phyloP scores from a whole-genome alignment of 2,113 vertebrate species.

The Dicaeum eximium region DNA sequence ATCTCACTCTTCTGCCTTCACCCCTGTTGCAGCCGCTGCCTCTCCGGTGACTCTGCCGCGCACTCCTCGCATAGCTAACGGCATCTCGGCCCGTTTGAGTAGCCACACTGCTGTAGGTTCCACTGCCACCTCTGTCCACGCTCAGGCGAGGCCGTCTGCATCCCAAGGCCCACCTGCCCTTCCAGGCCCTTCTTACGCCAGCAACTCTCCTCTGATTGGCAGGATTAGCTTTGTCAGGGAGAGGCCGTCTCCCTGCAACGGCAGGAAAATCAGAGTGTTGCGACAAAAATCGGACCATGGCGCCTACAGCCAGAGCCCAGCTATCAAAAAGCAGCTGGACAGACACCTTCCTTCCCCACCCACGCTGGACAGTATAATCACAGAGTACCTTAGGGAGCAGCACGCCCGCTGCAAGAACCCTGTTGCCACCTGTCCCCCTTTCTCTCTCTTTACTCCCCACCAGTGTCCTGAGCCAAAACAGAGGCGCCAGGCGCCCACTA shows the following conservation, averaged over 20 bases:
- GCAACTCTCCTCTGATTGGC: conserved; percentile 86
- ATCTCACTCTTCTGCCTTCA: conserved; percentile 83
- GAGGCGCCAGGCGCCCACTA: conserved; percentile 93
- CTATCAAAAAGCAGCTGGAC: conserved; percentile 98
- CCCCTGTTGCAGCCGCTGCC: conserved; percentile 78
- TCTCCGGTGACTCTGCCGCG: conserved; percentile 85
- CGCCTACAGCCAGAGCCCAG: conserved; percentile 96
- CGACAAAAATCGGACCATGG: conserved; percentile 98
- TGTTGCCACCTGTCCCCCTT: conserved; percentile 97
- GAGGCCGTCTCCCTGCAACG: conserved; percentile 81
- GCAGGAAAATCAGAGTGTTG: conserved; percentile 88
- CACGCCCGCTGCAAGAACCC: conserved; percentile 99
- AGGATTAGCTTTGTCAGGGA: conserved; percentile 95
- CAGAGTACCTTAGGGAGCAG: conserved; percentile 97
- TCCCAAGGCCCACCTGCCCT: conserved; percentile 76
- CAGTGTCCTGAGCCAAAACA: conserved; percentile 99
- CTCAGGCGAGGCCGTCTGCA: conserved; percentile 78
- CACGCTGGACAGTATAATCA: conserved; percentile 97
- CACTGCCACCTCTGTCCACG: conserved; percentile 73
- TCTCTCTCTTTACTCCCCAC: conserved; percentile 97
- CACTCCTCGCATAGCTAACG: conserved; percentile 89
- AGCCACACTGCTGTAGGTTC: conserved; percentile 76
- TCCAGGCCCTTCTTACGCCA: conserved; percentile 77
- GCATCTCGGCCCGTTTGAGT: conserved; percentile 82
- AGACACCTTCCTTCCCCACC: conserved; percentile 95